Conservation (phyloP, 2,888 invertebrate species). For the Lasioglossum marginatum region DNA sequence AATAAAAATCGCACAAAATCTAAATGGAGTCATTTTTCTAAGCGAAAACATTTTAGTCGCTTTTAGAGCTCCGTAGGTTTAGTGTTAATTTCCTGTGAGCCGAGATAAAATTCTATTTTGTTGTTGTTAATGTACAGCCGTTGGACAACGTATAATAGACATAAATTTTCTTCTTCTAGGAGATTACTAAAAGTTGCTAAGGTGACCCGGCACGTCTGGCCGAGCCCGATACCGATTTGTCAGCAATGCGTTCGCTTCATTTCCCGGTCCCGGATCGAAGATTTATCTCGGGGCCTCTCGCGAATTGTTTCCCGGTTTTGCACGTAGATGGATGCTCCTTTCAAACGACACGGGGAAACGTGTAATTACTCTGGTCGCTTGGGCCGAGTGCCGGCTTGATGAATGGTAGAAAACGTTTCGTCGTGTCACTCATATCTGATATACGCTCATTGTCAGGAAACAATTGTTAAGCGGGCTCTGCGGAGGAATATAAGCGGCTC, state of each 20-base stretch:
- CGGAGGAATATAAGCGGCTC: conserved; percentile 65
- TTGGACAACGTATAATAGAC: no score
- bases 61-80: no score
- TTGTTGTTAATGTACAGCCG: no score
- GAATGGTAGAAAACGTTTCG: conserved; percentile 73
- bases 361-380: conserved; percentile 69
- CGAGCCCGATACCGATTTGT: conserved; percentile 1
- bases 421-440: conserved; percentile 73
- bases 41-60: no score
- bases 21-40: no score
- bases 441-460: conserved; percentile 74
- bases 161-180: no score
- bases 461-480: conserved; percentile 69
- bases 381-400: conserved; percentile 70
- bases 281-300: conserved; percentile 42
- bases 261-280: conserved; percentile 34
- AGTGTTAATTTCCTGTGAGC: no score
- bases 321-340: conserved; percentile 65
- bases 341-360: conserved; percentile 70
- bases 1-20: no score
- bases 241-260: background rate
- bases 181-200: background rate
- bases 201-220: background rate
- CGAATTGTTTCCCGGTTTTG: conserved; percentile 55
- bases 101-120: no score